Base-by-base conservation (phyloP, 2,888 invertebrate species). In the Chironomus tentans region DNA sequence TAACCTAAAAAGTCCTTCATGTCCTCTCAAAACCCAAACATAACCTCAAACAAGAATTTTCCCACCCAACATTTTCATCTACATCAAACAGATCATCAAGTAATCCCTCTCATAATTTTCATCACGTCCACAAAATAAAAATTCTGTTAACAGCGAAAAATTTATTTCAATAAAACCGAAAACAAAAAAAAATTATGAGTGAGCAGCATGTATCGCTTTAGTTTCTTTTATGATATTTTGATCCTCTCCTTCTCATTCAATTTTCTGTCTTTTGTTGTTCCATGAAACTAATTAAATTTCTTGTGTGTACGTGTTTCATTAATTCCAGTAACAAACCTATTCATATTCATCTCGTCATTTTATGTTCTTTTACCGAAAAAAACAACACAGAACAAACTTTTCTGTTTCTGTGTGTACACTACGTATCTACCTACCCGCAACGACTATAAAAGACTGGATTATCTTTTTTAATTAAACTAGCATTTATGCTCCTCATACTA, bases 391-490 rank as follows among this genome's bases (percentile, higher is more conserved):
- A n/a, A 21, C 22, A 62, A 21, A 70, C 12, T 68, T 74, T 68
- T 68, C 21, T n/a, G n/a, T n/a, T 10, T 56, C 56, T 56, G 6
- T 56, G 5, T 56, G 18, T 18, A n/a, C 50, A 50, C 2, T 47
- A 47, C 5, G 12, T 47, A 47, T n/a, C 50, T 50, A 50, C 56
- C 21, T 65, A 65, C 65, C 65, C 65, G 65, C 65, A 65, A 65
- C 65, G 48, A 68, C 74, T 38, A 74, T 68, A 68, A 72, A 74
- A 62, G 68, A 65, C 65, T 21, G 74, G 74, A 74, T 74, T 74
- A 74, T 74, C 74, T 68, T 74, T 74, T 71, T 74, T 74, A 74
- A 74, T 74, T 74, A 74, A 74, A 74, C 47, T 74, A 74, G 62
- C 38, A 47, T 65, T 21, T 48, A 68, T 24, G 62, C 21, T 65